Percentiles rank a stretch among this genome's conserved stretches.
Evolutionary conservation across 1,140 invertebrate species (phyloP).

Genomic region (Pseudomyrmex flavicornis): DNA sequence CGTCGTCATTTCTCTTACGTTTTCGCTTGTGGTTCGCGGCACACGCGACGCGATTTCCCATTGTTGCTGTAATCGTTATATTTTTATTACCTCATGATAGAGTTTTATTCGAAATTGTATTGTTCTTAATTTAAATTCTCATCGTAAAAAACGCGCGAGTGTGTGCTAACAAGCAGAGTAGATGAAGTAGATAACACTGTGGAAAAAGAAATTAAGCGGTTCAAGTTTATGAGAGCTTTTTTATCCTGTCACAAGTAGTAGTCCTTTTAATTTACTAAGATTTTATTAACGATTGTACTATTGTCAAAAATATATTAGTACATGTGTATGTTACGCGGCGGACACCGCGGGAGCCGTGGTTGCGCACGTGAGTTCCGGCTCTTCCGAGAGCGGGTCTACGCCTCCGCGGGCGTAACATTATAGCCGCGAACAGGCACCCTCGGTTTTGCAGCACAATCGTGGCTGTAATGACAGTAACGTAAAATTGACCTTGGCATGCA

Average conservation of each 20-base stretch:
- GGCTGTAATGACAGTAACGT: constrained; percentile 10
- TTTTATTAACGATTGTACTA: background rate
- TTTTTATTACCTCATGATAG: constrained; percentile 11
- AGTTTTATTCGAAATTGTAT: background rate
- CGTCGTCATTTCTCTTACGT: constrained; percentile 27
- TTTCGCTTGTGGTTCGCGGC: background rate
- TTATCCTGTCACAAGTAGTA: background rate
- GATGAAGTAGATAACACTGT: background rate
- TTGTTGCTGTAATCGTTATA: constrained; percentile 4
- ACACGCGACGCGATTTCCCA: constrained; percentile 12
- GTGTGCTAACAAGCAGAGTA: background rate
- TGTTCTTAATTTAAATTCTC: background rate
- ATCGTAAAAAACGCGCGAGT: background rate
- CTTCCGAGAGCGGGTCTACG: no score
- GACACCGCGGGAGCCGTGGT: no score
- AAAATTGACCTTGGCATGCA: constrained; percentile 24
- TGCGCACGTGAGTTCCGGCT: no score
- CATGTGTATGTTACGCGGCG: background rate
- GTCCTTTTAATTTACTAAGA: background rate
- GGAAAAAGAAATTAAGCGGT: background rate
- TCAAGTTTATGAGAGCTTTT: background rate
- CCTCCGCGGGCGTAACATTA: no score
- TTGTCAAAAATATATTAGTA: constrained; percentile 34
- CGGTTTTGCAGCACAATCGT: constrained; percentile 22
- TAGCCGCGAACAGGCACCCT: background rate